Conservation (phyloP, 2,113 vertebrate genomes). For the Chloropsis hardwickii region DNA sequence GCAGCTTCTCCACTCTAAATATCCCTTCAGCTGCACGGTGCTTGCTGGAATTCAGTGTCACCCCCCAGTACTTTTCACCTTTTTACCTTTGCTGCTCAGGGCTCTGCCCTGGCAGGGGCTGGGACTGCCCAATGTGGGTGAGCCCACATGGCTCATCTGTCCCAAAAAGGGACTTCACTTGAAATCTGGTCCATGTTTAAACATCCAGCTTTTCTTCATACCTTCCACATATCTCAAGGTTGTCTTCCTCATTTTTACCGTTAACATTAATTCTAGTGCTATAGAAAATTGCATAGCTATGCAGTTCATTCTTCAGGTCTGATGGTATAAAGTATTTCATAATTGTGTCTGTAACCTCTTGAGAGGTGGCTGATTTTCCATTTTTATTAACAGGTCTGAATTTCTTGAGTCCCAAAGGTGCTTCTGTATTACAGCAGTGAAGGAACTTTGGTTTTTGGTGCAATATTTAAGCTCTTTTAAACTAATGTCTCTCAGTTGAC, state of each 20-base stretch:
- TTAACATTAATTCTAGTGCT: neutral
- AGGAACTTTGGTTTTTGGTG: neutral
- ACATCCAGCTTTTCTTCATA: neutral
- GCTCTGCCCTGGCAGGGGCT: neutral
- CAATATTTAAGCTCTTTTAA: neutral
- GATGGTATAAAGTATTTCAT: neutral
- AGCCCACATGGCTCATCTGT: neutral
- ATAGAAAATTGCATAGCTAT: neutral
- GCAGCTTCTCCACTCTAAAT: neutral
- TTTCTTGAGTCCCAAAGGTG: neutral
- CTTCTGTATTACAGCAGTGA: neutral
- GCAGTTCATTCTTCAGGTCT: neutral
- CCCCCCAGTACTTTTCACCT: fast-evolving
- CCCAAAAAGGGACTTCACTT: neutral
- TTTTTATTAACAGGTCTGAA: neutral
- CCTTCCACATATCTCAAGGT: neutral
- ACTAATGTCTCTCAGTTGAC: neutral
- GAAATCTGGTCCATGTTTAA: neutral
- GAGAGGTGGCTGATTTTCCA: neutral
- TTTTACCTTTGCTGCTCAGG: neutral
- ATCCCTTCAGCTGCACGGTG: neutral
- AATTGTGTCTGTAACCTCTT: neutral
- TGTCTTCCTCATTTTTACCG: neutral
- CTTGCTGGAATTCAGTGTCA: neutral
- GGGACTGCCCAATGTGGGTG: neutral